Conservation (phyloP, 1,140 invertebrate genomes). For the Melanaphis sacchari region DNA sequence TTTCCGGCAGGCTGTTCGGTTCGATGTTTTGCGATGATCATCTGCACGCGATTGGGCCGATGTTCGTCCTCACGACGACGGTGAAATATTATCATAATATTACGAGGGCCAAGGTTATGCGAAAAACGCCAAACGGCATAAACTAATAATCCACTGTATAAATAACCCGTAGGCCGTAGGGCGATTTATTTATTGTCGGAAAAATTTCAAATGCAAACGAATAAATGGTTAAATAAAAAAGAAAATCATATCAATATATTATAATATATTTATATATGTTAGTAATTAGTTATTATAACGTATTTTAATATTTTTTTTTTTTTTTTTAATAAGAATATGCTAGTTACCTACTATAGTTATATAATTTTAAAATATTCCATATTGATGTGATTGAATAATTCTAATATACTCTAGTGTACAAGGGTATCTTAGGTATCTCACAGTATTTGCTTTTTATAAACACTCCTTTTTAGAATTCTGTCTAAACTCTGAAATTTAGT, state of each 20-base stretch:
- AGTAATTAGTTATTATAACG: too few species aligned
- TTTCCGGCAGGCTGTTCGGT: background rate
- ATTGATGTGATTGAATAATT: too few species aligned
- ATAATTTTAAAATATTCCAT: too few species aligned
- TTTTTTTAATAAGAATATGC: too few species aligned
- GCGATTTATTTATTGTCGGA: background rate
- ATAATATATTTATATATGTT: background rate
- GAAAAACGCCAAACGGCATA: background rate
- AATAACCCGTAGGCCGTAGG: background rate
- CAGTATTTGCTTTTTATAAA: too few species aligned
- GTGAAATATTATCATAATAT: constrained; percentile 4
- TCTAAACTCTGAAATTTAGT: too few species aligned
- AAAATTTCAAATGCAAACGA: background rate
- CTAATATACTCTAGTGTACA: too few species aligned
- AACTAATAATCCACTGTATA: background rate
- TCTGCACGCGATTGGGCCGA: background rate
- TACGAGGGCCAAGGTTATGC: background rate
- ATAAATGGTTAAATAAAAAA: background rate
- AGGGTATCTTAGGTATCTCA: too few species aligned
- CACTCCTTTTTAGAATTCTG: too few species aligned
- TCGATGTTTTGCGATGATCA: background rate
- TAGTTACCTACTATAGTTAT: too few species aligned
- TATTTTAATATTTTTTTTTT: background rate
- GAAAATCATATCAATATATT: background rate
- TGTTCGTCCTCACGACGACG: background rate